These are phyloP conservation scores for Petrosia ficiformis DNA, from an alignment of 37 sponge, comb jelly and placozoan genomes.

Conservation along the genomic window DNA sequence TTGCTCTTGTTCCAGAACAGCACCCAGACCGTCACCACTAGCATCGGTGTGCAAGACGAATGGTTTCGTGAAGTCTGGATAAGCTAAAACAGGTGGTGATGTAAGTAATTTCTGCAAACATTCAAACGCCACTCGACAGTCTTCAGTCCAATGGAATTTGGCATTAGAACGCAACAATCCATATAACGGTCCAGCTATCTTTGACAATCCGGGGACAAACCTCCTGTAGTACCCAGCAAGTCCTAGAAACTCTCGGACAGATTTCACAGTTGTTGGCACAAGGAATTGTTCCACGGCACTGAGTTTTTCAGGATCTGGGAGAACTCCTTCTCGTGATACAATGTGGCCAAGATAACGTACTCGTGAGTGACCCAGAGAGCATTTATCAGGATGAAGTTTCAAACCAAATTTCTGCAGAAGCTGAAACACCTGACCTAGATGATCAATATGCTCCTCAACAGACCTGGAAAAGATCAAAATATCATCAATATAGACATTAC, in stretches of 20 bases:
- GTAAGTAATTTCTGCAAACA: constrained; percentile 1
- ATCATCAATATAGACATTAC: constrained; percentile 46
- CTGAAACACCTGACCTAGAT: constrained; percentile 26
- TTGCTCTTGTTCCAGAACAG: constrained; percentile 34
- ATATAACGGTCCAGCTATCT: constrained; percentile 14
- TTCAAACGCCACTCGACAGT: constrained; percentile 4
- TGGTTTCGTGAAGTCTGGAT: constrained; percentile 28
- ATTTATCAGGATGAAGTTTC: constrained; percentile 30
- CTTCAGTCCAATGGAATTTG: constrained; percentile 2
- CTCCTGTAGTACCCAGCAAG: constrained; percentile 24
- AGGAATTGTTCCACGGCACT: constrained; percentile 22
- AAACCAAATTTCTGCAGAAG: constrained; percentile 13
- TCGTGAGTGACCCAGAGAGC: neutral
- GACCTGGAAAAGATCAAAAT: constrained; percentile 24
- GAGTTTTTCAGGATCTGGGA: constrained; percentile 39
- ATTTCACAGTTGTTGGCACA: constrained; percentile 8
- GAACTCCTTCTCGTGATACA: constrained; percentile 33
- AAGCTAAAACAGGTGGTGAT: constrained; percentile 27
- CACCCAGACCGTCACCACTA: constrained; percentile 36
- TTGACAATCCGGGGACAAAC: constrained; percentile 27
- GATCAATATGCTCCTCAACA: constrained; percentile 30
- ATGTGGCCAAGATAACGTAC: constrained; percentile 39
- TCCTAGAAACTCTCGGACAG: constrained; percentile 24
- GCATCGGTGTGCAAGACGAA: constrained; percentile 45
- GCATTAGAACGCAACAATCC: neutral